Percentiles rank a stretch among this genome's conserved stretches.
Conservation (phyloP, 37 sponge, comb jelly and placozoan species). For the Petrosia ficiformis region DNA sequence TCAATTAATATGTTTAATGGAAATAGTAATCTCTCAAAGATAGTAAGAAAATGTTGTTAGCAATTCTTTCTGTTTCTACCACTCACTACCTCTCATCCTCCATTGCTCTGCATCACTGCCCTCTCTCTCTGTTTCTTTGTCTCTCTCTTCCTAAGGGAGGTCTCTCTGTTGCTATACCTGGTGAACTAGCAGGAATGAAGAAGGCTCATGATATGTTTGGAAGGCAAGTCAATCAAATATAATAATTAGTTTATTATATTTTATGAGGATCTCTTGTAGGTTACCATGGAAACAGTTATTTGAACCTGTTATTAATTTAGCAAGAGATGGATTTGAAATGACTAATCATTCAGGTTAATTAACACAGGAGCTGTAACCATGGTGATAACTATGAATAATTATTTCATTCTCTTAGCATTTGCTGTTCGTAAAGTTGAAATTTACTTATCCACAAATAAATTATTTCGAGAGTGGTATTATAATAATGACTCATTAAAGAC, state of each 20-base stretch:
- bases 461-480: not conserved
- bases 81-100: not conserved
- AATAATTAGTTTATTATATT: too few relatives aligned
- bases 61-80: too few relatives aligned
- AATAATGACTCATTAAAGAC: not conserved
- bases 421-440: too few relatives aligned
- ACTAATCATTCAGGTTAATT: slow-evolving; percentile 38
- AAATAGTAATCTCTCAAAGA: slow-evolving; percentile 14
- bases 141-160: slow-evolving; percentile 56
- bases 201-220: slow-evolving; percentile 70
- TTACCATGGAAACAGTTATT: slow-evolving; percentile 69
- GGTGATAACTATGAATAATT: too few relatives aligned
- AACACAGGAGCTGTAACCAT: not conserved
- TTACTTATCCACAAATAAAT: too few relatives aligned
- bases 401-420: too few relatives aligned
- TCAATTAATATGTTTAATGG: slow-evolving; percentile 65
- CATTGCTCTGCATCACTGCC: too few relatives aligned
- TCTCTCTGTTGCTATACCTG: slow-evolving; percentile 85
- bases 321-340: slow-evolving; percentile 58
- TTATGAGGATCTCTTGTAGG: too few relatives aligned
- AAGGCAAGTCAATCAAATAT: slow-evolving; percentile 61
- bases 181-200: slow-evolving; percentile 77
- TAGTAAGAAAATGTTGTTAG: slow-evolving; percentile 14
- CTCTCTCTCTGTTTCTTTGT: too few relatives aligned
- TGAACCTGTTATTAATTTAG: slow-evolving; percentile 68